phyloP scores from a whole-genome alignment of 2,797 vertebrate genomes.

The Labeo calbasu region DNA sequence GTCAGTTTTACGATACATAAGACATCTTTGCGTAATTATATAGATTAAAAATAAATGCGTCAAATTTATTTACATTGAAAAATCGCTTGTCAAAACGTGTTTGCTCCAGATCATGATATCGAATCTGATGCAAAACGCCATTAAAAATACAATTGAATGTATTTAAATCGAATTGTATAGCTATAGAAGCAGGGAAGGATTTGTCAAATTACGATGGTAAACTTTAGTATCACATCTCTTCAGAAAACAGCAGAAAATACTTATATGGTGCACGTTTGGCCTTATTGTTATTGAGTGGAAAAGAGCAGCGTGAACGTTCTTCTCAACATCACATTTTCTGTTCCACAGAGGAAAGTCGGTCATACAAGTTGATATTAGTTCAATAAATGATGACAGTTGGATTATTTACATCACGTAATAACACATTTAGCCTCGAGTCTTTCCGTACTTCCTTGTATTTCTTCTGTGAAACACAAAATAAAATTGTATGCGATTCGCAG shows the following conservation, averaged over 20 bases:
- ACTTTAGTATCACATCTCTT: not conserved
- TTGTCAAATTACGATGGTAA: not conserved
- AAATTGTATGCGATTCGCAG: not conserved
- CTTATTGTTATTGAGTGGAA: not conserved
- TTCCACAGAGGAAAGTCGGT: not conserved
- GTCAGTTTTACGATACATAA: no score
- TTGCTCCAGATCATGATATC: not conserved
- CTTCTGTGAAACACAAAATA: not conserved
- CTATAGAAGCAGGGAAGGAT: not conserved
- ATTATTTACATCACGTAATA: not conserved
- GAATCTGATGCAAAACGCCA: not conserved
- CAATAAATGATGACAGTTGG: not conserved
- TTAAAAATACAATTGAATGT: not conserved
- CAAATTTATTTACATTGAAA: not conserved
- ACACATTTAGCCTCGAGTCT: not conserved
- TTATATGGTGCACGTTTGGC: not conserved
- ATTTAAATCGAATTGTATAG: not conserved
- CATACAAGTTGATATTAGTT: not conserved
- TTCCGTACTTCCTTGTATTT: not conserved
- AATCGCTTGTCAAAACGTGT: not conserved
- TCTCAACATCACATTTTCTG: conserved; percentile 8
- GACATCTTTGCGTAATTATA: no score
- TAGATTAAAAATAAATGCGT: no score
- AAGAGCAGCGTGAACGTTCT: not conserved
- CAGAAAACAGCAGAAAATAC: not conserved